Base-by-base conservation (phyloP, 2,797 vertebrate genomes). In the Thalassophryne amazonica region DNA sequence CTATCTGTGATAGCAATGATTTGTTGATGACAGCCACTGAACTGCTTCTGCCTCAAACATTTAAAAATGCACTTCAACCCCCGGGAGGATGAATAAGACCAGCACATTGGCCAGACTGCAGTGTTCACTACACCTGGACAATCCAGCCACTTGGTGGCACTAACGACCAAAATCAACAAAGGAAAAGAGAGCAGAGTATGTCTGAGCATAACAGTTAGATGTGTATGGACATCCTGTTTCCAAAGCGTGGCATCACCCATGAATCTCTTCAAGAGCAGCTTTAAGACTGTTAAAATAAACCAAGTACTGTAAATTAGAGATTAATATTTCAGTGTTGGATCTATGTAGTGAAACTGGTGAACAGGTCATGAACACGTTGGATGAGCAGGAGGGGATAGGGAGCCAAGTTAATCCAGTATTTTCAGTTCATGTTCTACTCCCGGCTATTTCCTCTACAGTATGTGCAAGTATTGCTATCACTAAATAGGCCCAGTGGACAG, bases 91-190 rank as follows among this genome's bases (percentile, higher is more conserved):
- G 16, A 45, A 25, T 40, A 16, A 28, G 45, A 62, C 45, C 61
- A 37, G 54, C 38, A 21, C 24, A 4, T 38, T 67, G 46, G 58
- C 33, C 4, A 24, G 34, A 33, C 60, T 66, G 73, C 67, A 63
- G 68, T 60, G 27, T 3, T 46, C 42, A 59, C 36, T 24, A 66
- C 56, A 41, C 32, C 14, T 30, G 37, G 43, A 48, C 18, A 7
- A 13, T 72, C 39, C 41, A 12, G 46, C 81, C 89, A 90, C 87
- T 88, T 86, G 90, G 87, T 88, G 89, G 89, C 89, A 90, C 82
- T 89, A 90, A 74, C 79, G 83, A 62, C 77, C 88, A 89, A 89
- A 90, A 89, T 84, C 83, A 75, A 71, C 81, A 63, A 45, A 31
- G 58, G 49, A 22, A 11, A 69, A 34, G 42, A 45, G 31, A 32